A percentile compares a stretch with the other conserved stretches of the same genome.
These are phyloP conservation scores for Percopsis omiscomaycus DNA, from an alignment of 2,797 vertebrate species.

Conservation along the genomic window DNA sequence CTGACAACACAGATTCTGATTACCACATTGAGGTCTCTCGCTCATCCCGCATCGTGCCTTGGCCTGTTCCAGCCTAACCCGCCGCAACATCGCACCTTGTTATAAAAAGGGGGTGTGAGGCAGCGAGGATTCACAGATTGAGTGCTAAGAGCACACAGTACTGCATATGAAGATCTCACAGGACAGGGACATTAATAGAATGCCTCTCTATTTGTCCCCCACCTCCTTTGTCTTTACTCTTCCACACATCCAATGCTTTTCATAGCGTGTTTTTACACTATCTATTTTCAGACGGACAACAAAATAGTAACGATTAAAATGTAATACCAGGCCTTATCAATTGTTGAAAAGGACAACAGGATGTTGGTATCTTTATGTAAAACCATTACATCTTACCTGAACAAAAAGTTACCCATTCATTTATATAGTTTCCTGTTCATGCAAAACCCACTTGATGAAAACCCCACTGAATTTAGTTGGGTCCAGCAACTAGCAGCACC, in stretches of 20 bases:
- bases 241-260: neutral
- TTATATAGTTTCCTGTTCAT: too few relatives aligned
- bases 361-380: too few relatives aligned
- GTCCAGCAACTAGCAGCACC: neutral
- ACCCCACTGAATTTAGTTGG: neutral
- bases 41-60: slow-evolving; percentile 29
- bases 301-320: too few relatives aligned
- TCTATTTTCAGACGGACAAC: too few relatives aligned
- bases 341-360: too few relatives aligned
- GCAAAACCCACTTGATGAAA: too few relatives aligned
- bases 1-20: slow-evolving; percentile 65
- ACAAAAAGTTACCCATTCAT: too few relatives aligned
- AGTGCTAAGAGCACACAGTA: slow-evolving; percentile 28
- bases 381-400: too few relatives aligned
- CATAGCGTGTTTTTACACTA: too few relatives aligned
- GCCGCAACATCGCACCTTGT: slow-evolving; percentile 37
- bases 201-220: slow-evolving; percentile 13
- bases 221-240: slow-evolving; percentile 15
- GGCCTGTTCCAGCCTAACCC: slow-evolving; percentile 14
- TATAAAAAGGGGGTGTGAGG: slow-evolving; percentile 34
- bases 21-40: slow-evolving; percentile 54
- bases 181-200: slow-evolving; percentile 33
- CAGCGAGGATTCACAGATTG: slow-evolving; percentile 32
- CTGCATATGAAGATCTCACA: slow-evolving; percentile 12
- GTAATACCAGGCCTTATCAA: too few relatives aligned